Evolutionary conservation across 2,888 invertebrate species (phyloP), one percentile per base, ranked within the genome.

Genomic region (Cynaeus angustus): DNA sequence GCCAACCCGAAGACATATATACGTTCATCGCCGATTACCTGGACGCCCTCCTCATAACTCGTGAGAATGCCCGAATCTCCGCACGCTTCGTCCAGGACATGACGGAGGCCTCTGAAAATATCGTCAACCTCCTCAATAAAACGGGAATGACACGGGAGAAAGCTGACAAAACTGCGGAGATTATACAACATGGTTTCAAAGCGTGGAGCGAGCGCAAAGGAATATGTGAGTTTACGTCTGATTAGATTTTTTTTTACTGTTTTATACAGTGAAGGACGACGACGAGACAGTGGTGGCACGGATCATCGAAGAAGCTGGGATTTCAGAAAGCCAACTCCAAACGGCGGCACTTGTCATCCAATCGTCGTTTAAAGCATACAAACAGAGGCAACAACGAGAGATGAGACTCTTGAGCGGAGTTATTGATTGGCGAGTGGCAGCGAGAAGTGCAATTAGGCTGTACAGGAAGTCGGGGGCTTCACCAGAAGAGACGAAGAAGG

Each of bases 21-120:
- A 84, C 86, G 58, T 94, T 92, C 79, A 89, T 93, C 67, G 89
- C 91, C 0, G 89, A 91, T 79, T 94, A 93, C 81, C 83, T 92
- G 33, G 89, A 91, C 72, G 88, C 89, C 0, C 81, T 93, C 76
- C 82, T 92, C 67, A 87, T 90, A 9, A 89, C 91, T 0, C 86
- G 93, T 26, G 91, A 92, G 77, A 88, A 90, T 77, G 84, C 85
- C 7, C 74, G 85, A 79, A 83, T 85, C 55, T 84, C 85, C 9
- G 80, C 83, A 9, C 80, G 79, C 74, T 69, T 85, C 52, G 82
- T 85, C 0, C 81, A 84, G 71, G 79, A 78, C 66, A 78, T 86
- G 12, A 80, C 81, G 0, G 82, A 83, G 68, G 82, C 82, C 38
- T 80, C 82, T 1, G 77, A 76, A 59, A 83, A 83, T 0, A 83